phyloP scores from a whole-genome alignment of 64 coral and sea anemone species.

The Montipora cactus region DNA sequence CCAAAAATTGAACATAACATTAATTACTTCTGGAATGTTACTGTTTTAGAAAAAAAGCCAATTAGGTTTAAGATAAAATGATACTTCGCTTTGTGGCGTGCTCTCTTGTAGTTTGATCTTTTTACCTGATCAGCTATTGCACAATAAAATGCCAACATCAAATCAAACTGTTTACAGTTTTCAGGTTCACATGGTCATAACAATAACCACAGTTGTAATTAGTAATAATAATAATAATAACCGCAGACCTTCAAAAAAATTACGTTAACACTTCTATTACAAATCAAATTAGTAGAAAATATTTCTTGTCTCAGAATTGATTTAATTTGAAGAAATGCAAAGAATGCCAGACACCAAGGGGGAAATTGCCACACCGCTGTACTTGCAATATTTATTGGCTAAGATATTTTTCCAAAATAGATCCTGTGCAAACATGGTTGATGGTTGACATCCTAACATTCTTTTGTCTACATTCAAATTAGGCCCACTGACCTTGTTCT shows the following conservation, averaged over 20 bases:
- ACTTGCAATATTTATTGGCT: background rate
- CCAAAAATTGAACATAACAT: background rate
- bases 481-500: background rate
- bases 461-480: background rate
- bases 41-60: background rate
- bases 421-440: background rate
- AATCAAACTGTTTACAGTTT: background rate
- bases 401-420: background rate
- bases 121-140: background rate
- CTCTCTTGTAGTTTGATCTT: background rate
- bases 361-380: background rate
- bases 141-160: background rate
- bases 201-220: background rate
- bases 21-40: background rate
- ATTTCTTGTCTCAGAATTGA: background rate
- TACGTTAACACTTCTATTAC: background rate
- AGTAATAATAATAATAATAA: background rate
- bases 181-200: background rate
- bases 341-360: background rate
- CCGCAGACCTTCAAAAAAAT: background rate
- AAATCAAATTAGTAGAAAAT: background rate
- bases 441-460: background rate
- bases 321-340: background rate
- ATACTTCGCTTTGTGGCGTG: background rate
- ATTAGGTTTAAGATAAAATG: background rate